A percentile compares a stretch with the other conserved stretches of the same genome.
These are phyloP conservation scores for Sitobion miscanthi DNA, from an alignment of 1,140 invertebrate genomes.

Conservation along the genomic window DNA sequence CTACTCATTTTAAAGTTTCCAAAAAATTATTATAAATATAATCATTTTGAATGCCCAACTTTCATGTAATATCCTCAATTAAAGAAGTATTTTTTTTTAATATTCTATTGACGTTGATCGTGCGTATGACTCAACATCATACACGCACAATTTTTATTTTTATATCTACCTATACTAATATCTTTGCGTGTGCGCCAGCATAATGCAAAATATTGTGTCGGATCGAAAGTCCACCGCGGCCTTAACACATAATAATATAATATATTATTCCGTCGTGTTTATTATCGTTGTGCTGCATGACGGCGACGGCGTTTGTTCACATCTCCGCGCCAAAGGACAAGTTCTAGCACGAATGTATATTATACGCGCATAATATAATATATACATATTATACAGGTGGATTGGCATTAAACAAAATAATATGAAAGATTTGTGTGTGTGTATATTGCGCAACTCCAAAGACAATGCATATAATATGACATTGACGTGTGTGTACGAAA, in stretches of 20 bases:
- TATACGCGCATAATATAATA: not conserved
- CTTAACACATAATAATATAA: not conserved
- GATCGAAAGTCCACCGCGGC: constrained; percentile 5
- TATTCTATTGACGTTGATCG: not conserved
- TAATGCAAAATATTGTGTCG: constrained; percentile 1
- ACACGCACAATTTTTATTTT: not conserved
- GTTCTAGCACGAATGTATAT: not conserved
- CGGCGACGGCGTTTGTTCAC: not conserved
- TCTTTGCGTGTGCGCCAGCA: not conserved
- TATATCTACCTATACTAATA: not conserved
- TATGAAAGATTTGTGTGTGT: not conserved
- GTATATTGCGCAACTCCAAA: not conserved
- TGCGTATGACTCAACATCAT: not conserved
- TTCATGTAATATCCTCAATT: not conserved
- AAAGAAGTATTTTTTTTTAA: not conserved
- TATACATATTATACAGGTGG: not conserved
- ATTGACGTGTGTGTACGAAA: not conserved
- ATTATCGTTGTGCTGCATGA: not conserved
- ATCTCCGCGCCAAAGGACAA: not conserved
- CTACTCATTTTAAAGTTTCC: not conserved
- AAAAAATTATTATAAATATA: too few species aligned
- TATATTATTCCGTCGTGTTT: not conserved
- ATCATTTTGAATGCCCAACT: not conserved
- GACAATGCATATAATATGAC: not conserved
- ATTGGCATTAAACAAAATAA: not conserved